A percentile compares a stretch with the other conserved stretches of the same genome.
Conservation (phyloP, 2,113 vertebrate genomes). For the Pterocles burchelli region DNA sequence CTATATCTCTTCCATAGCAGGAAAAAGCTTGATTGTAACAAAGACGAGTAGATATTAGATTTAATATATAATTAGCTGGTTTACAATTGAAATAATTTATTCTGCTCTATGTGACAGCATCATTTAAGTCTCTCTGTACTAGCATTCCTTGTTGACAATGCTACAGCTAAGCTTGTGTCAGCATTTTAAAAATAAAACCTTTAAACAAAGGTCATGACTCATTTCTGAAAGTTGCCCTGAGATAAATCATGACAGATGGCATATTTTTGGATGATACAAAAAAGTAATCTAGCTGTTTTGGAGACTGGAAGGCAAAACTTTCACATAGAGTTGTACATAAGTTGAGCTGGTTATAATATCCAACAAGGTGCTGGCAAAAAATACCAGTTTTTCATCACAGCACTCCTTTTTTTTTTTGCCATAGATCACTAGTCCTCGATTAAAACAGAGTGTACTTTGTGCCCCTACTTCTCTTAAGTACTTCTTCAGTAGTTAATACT, state of each 20-base stretch:
- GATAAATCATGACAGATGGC: neutral
- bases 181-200: slow-evolving; percentile 11
- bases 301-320: neutral
- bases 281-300: neutral
- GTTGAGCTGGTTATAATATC: neutral
- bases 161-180: neutral
- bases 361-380: neutral
- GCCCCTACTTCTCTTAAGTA: neutral
- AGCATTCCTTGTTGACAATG: neutral
- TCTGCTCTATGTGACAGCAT: neutral
- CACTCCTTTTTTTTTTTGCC: neutral
- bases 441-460: neutral
- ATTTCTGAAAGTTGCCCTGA: neutral
- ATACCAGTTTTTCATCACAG: neutral
- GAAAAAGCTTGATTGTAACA: neutral
- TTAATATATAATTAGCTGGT: neutral
- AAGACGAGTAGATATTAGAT: neutral
- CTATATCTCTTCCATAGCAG: neutral
- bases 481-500: neutral
- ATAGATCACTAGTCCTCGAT: neutral
- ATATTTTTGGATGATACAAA: neutral
- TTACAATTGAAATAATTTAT: slow-evolving; percentile 41
- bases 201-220: neutral
- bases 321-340: neutral
- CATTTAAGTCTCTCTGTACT: neutral